Base-by-base conservation (phyloP, 2,888 invertebrate genomes). In the Athetis lepigone region DNA sequence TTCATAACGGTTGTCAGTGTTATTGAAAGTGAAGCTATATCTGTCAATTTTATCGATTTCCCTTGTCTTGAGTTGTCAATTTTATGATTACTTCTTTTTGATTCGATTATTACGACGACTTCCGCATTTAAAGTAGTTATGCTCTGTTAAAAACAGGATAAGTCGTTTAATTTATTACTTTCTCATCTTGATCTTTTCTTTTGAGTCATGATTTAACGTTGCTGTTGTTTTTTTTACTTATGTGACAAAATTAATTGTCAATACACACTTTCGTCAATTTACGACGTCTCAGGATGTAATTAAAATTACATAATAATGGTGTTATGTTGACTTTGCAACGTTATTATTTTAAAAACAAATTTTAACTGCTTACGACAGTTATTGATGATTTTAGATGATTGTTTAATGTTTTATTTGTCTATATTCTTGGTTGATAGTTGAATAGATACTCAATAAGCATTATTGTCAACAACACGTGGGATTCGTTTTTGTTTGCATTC, bases 401-500 rank as follows among this genome's bases (percentile, higher is more conserved):
- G 33, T 33, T 13, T 33, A 13, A 33, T 33, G 33, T 11, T 33
- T 13, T n/a, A n/a, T n/a, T n/a, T n/a, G n/a, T n/a, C n/a, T n/a
- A n/a, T n/a, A n/a, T n/a, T 33, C 13, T 33, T 25, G 25, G 25
- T 33, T 33, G 13, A 33, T 33, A 33, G 8, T 33, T 33, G 33
- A 33, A 8, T 33, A 33, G 33, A 13, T 8, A 33, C 13, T 33
- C 33, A 33, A 33, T 33, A 33, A 33, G 13, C 13, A 13, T 13
- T 33, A 33, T 11, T 33, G 13, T 33, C 7, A 33, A 33, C 33
- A 33, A 33, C 13, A 13, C 4, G 33, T 13, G 23, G 8, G 7
- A 37, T 5, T 55, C 3, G 8, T 19, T 18, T 49, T 36, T 21
- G 21, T 49, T 51, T 39, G 39, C 18, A n/a, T 37, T 37, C 19